Evolutionary conservation across 2,113 vertebrate genomes (phyloP), one percentile per base, ranked within the genome.

Genomic region (Sebastes schlegelii): DNA sequence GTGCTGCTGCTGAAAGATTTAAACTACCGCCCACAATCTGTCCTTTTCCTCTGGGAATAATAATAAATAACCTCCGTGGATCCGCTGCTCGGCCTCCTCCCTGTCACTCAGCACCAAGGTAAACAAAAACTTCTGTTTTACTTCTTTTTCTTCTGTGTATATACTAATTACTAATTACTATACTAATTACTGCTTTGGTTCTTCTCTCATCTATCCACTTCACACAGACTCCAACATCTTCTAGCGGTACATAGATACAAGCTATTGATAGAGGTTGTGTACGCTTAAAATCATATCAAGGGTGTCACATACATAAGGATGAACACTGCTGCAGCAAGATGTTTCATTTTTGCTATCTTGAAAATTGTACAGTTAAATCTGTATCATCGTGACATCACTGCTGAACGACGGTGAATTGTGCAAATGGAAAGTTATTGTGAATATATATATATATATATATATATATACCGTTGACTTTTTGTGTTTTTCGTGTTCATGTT

Each of bases 221-320:
- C 12, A 75, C 54, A 52, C 58, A 79, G 48, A 66, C 76, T 43
- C 48, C 51, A n/a, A 52, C 45, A 70, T 49, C 54, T 45, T 19
- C 8, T 49, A n/a, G 43, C 55, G 12, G 11, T 74, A 12, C 42
- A 57, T 16, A 48, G 79, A 58, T 40, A 52, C 49, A 13, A 68
- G 54, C 26, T 74, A 4, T 75, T 61, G 48, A 70, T 23, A 21
- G 4, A 67, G 40, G 45, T 49, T 49, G 26, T 74, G 54, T 45
- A 72, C 75, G 77, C 54, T 77, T 77, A 51, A 68, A 66, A 71
- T 80, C 79, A 79, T 79, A 87, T 90, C 75, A 70, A 55, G 11
- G 2, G 71, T 77, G 83, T 79, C 55, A 19, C 73, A 26, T 57
- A 8, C 23, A 19, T 23, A 34, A 34, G 8, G n/a, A 58, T 21